Base-by-base conservation (phyloP, 2,888 invertebrate species). In the Bembecia ichneumoniformis region DNA sequence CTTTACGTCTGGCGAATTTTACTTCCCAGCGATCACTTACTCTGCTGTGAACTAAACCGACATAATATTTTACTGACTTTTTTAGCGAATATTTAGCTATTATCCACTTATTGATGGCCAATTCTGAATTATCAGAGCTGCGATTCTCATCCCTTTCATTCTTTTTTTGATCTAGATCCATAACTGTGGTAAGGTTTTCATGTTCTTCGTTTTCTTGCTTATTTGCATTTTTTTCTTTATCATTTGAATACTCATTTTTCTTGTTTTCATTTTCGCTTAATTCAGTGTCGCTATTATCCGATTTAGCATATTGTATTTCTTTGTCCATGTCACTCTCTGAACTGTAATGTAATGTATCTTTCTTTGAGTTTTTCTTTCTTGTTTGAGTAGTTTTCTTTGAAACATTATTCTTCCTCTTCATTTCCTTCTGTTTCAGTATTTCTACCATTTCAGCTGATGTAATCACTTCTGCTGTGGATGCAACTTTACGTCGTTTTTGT, bases 391-490 rank as follows among this genome's bases (percentile, higher is more conserved):
- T 28, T 47, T n/a, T 47, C 5, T 4, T n/a, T 10, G 10, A n/a
- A n/a, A 3, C 11, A 36, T 47, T 16, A 28, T 10, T 47, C 35
- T 10, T 9, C 36, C 36, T 47, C 40, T 47, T 35, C 15, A 3
- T 35, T 15, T 47, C 36, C 36, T 28, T 40, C 36, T 47, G 35
- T 43, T 43, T 13, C 36, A 47, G 16, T 14, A 20, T 47, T 43
- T 34, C 14, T 28, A 14, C n/a, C 13, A 35, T 35, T 44, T 49
- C 44, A 49, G 47, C 52, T 14, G 54, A 54, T 40, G 51, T 54
- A 43, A 54, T 45, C 17, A 54, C 50, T 50, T 54, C 54, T 17
- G 51, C 51, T 48, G 51, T 51, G 14, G 51, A 54, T 47, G 51
- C 49, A 16, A 52, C 54, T 47, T 54, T 54, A 16, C 54, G 49